Conservation (phyloP, 2,888 invertebrate species). For the Dryococelus australis region DNA sequence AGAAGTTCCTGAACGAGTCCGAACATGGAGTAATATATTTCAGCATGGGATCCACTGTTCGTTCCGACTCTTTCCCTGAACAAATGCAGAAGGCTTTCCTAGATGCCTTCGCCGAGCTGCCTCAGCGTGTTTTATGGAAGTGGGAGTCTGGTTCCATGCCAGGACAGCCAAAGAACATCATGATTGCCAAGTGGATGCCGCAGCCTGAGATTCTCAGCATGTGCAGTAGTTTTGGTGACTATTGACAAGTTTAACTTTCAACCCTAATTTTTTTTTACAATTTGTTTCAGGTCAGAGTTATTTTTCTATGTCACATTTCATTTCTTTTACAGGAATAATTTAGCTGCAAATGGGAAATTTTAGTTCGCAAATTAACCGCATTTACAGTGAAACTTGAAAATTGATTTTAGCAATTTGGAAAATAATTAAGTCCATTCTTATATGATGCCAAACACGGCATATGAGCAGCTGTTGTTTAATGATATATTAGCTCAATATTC, state of each 20-base stretch:
- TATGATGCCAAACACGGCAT: too few species aligned
- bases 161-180: constrained; percentile 34
- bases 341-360: too few species aligned
- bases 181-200: constrained; percentile 35
- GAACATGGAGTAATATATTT: constrained; percentile 23
- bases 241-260: neutral
- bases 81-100: neutral
- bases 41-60: constrained; percentile 20
- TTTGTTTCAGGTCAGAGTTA: too few species aligned
- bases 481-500: too few species aligned
- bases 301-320: too few species aligned
- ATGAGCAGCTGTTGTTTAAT: too few species aligned
- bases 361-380: too few species aligned
- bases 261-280: too few species aligned
- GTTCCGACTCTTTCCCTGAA: constrained; percentile 18
- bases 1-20: neutral
- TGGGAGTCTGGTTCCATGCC: constrained; percentile 32
- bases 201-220: constrained; percentile 38
- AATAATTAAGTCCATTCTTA: too few species aligned
- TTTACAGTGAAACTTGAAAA: too few species aligned
- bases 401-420: too few species aligned
- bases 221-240: neutral
- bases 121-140: constrained; percentile 35
- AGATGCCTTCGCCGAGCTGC: constrained; percentile 18
- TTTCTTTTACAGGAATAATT: too few species aligned